Evolutionary conservation across 2,797 vertebrate genomes (phyloP).

Genomic region (Ceryle rudis): DNA sequence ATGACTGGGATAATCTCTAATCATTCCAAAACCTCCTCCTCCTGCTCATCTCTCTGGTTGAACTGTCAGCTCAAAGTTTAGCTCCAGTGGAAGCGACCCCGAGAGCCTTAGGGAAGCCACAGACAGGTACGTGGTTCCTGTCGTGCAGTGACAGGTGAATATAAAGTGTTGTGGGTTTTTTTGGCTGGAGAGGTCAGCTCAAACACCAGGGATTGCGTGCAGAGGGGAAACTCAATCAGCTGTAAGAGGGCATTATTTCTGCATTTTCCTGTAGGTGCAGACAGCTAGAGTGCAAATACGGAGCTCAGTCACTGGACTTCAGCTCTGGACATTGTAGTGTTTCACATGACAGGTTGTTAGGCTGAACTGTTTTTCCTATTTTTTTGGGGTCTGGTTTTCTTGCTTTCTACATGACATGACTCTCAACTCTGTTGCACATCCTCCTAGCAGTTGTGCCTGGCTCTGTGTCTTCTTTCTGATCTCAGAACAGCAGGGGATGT

Average conservation of each 20-base stretch:
- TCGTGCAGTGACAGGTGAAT: neutral
- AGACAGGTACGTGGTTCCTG: neutral
- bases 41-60: neutral
- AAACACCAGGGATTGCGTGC: neutral
- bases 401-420: neutral
- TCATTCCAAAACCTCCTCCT: neutral
- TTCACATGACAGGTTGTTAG: neutral
- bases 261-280: neutral
- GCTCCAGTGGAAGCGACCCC: neutral
- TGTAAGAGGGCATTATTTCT: neutral
- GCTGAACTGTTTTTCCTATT: neutral
- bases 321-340: neutral
- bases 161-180: neutral
- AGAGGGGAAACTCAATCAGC: neutral
- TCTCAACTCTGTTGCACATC: neutral
- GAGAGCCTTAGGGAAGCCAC: neutral
- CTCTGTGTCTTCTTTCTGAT: neutral
- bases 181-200: neutral
- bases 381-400: neutral
- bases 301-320: neutral
- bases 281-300: fast-evolving
- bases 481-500: neutral
- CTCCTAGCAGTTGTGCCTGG: neutral
- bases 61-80: neutral
- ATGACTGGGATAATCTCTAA: neutral